These are phyloP conservation scores for Pungitius pungitius DNA, from an alignment of 2,113 vertebrate genomes.

Conservation along the genomic window DNA sequence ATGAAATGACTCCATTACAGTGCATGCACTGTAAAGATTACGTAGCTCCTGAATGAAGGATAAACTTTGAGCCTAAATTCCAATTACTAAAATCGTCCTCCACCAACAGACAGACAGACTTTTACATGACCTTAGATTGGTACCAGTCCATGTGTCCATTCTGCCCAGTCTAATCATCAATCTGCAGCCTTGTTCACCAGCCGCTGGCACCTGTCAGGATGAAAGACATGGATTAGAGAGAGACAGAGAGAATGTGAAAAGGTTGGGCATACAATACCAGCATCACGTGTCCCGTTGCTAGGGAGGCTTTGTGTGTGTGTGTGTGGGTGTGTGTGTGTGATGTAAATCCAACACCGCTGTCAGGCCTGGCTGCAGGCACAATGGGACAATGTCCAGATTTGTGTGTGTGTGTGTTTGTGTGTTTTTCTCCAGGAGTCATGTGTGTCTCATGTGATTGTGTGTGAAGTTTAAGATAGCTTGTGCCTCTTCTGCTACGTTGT, in stretches of 20 bases:
- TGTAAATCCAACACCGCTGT: constrained; percentile 67
- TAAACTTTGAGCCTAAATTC: constrained; percentile 39
- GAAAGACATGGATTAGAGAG: constrained; percentile 72
- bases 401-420: constrained; percentile 55
- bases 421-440: constrained; percentile 38
- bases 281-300: constrained; percentile 71
- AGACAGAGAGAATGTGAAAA: constrained; percentile 62
- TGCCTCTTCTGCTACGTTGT: constrained; percentile 59
- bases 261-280: constrained; percentile 65
- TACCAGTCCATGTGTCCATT: constrained; percentile 66
- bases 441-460: constrained; percentile 59
- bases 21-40: constrained; percentile 13
- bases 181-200: constrained; percentile 68
- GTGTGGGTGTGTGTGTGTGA: constrained; percentile 38
- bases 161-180: constrained; percentile 71
- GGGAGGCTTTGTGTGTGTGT: constrained; percentile 56
- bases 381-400: constrained; percentile 69
- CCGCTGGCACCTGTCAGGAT: constrained; percentile 73
- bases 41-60: constrained; percentile 18
- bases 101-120: constrained; percentile 16
- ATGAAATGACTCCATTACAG: constrained; percentile 3
- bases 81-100: constrained; percentile 27
- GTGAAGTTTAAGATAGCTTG: constrained; percentile 62
- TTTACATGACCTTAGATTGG: constrained; percentile 63
- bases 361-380: constrained; percentile 67